Percentiles rank a stretch among this genome's conserved stretches.
These are phyloP conservation scores for Clamator glandarius DNA, from an alignment of 2,797 vertebrate genomes.

Conservation along the genomic window DNA sequence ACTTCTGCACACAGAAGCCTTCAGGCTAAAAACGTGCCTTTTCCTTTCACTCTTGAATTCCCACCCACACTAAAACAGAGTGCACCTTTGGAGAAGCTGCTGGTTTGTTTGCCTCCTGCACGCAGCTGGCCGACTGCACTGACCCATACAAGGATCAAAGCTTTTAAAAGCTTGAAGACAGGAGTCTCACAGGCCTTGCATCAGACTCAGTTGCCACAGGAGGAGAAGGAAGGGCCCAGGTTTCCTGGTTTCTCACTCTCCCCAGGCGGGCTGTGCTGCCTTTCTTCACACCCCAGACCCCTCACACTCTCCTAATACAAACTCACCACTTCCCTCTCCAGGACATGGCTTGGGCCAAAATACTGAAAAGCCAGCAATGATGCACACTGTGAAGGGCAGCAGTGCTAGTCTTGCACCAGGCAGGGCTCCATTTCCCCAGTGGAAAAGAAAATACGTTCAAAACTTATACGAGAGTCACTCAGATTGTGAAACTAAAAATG, in stretches of 20 bases:
- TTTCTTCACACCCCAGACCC: background rate
- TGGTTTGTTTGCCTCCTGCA: background rate
- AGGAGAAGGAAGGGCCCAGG: background rate
- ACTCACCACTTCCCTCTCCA: background rate
- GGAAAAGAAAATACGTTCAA: background rate
- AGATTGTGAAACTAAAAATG: background rate
- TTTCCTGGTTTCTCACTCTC: background rate
- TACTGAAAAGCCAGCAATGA: fast-evolving
- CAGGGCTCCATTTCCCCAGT: background rate
- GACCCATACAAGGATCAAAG: fast-evolving
- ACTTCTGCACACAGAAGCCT: background rate
- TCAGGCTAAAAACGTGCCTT: background rate
- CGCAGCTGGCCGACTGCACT: background rate
- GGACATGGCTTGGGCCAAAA: background rate
- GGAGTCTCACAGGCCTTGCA: background rate
- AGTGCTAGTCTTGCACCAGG: background rate
- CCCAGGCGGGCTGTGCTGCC: background rate
- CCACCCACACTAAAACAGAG: background rate
- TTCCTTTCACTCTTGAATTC: background rate
- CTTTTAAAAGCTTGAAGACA: background rate
- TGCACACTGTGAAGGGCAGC: fast-evolving
- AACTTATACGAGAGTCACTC: fast-evolving
- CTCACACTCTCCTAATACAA: background rate
- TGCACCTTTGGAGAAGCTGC: background rate
- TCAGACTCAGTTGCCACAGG: background rate